Evolutionary conservation across 1,140 invertebrate species (phyloP), one percentile per base, ranked within the genome.

Genomic region (Acyrthosiphon pisum): DNA sequence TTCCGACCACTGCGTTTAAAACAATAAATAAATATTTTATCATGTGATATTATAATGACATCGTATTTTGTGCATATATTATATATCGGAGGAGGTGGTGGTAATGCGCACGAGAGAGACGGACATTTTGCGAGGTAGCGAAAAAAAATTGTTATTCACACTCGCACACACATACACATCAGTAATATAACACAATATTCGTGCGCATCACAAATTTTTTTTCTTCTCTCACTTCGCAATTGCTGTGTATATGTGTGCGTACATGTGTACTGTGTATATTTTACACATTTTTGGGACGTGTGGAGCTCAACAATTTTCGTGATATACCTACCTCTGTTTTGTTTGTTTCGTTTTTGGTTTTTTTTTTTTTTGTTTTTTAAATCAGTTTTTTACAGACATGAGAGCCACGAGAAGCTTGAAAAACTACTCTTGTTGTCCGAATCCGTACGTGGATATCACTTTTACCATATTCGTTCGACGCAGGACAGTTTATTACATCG

Each of bases 401-500:
- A 95, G 95, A 93, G 96, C 95, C 91, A 94, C 94, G 90, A 95
- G 95, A 94, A 96, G 96, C 93, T 94, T 94, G 88, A 95, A 95
- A 93, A 95, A 94, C 93, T 96, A 96, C 91, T 87, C 94, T 88
- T 96, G 96, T 94, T 96, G 96, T 94, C 96, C 95, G 60, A 95
- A 96, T 94, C 95, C 95, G 94, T 97, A 97, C 95, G 95, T 96
- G 83, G 97, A 97, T 95, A 95, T 97, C 26, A 97, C 96, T n/a
- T 97, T 96, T 94, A 96, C 95, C 92, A 95, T 97, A 91, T 96
- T 96, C 94, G 96, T 97, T 94, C 95, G 96, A 91, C 95, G 97
- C 53, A 94, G 97, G 94, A 97, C 96, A 20, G 95, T 97, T 35
- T 97, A 97, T 95, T 97, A 97, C 95, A 96, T 96, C 91, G 96